Evolutionary conservation across 2,888 invertebrate genomes (phyloP).

Genomic region (Orchestes rusci): DNA sequence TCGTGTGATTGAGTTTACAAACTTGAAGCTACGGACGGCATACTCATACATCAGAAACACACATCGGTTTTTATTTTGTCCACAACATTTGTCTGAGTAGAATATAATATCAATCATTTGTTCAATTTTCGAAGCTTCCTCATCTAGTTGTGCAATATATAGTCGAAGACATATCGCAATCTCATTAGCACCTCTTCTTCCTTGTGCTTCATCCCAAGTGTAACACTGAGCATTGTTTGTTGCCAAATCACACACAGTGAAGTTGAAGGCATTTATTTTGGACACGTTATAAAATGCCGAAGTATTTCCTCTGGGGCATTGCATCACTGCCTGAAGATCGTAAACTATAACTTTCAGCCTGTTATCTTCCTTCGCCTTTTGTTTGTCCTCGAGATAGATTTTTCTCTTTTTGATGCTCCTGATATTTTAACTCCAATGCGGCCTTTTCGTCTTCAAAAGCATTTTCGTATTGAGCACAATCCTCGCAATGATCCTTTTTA

Average conservation of each 20-base stretch:
- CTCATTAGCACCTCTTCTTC: slow-evolving; percentile 13
- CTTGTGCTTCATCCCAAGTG: slow-evolving; percentile 12
- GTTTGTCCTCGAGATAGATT: not conserved
- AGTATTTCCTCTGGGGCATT: slow-evolving; percentile 15
- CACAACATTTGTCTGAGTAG: slow-evolving; percentile 15
- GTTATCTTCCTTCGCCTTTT: slow-evolving; percentile 1
- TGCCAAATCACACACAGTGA: slow-evolving; percentile 8
- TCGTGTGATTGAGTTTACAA: no score
- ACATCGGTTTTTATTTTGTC: slow-evolving; percentile 9
- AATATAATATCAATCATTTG: slow-evolving; percentile 1
- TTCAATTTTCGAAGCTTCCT: slow-evolving; percentile 1
- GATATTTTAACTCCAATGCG: not conserved
- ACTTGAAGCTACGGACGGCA: not conserved
- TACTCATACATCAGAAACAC: slow-evolving; percentile 1
- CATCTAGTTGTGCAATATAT: slow-evolving; percentile 4
- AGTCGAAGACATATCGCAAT: slow-evolving; percentile 8
- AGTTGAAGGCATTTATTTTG: slow-evolving; percentile 15
- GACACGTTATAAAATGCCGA: slow-evolving; percentile 20
- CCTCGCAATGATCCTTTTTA: slow-evolving; percentile 4
- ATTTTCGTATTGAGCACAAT: slow-evolving; percentile 1
- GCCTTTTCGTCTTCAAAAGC: not conserved
- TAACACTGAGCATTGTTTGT: slow-evolving; percentile 8
- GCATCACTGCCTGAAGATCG: slow-evolving; percentile 19
- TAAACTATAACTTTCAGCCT: not conserved
- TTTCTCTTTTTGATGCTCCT: slow-evolving; percentile 2